Base-by-base conservation (phyloP, 2,888 invertebrate species). In the Pollenia angustigena region DNA sequence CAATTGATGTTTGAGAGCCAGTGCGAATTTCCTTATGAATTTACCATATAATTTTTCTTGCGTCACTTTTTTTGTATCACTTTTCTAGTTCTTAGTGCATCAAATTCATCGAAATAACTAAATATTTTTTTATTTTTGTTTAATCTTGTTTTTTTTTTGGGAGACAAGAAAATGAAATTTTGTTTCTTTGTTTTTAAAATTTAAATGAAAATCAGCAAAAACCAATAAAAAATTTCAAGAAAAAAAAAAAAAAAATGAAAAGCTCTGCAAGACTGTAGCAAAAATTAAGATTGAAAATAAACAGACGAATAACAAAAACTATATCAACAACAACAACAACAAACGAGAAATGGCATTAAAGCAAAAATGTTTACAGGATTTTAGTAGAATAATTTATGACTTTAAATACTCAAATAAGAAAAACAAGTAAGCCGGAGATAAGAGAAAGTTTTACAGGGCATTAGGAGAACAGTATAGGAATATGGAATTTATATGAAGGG, bases 301-400 rank as follows among this genome's bases (percentile, higher is more conserved):
- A 60, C 18, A 74, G 40, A 68, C 10, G 54, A 14, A 62, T 56
- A 44, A 48, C 23, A 60, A 48, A 16, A 42, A 54, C 23, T n/a
- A 81, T 46, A 32, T 32, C 32, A 4, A 32, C 11, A 58, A 60
- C 32, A 4, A 32, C 11, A 58, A 60, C 62, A 82, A 82, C 10
- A 74, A 83, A 66, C 56, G 23, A 50, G 52, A 69, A 78, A 83
- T 44, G 48, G 40, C 52, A 66, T 78, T 72, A 83, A 72, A 52
- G 50, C 54, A 66, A 62, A 83, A 83, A 83, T 78, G 44, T 83
- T 83, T 83, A 72, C 71, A 78, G 64, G 72, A 78, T 78, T 78
- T 74, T 46, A 74, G 48, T 16, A 72, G 71, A 78, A 83, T 72
- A 78, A 83, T 78, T 71, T 78, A 83, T 83, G 71, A 71, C 56